phyloP scores from a whole-genome alignment of 2,888 invertebrate species.

The Caenorhabditis drosophilae region DNA sequence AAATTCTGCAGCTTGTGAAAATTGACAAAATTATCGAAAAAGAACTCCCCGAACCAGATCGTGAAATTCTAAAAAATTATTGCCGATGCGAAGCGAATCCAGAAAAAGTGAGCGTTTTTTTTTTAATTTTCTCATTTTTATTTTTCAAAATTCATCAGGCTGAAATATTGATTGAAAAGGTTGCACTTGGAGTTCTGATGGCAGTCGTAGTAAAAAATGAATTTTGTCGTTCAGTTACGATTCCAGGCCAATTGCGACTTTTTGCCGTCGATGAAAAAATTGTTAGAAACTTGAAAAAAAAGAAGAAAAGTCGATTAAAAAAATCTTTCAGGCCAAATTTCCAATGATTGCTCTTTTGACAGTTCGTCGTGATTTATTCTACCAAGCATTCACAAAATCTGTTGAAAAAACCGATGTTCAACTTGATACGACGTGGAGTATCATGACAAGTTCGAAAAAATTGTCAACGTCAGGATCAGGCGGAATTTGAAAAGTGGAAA shows the following conservation, averaged over 20 bases:
- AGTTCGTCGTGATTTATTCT: constrained; percentile 22
- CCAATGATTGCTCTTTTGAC: constrained; percentile 28
- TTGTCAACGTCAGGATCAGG: too few species aligned
- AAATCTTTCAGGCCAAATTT: constrained; percentile 12
- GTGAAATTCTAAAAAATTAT: constrained; percentile 15
- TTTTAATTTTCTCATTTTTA: neutral
- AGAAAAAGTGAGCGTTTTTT: constrained; percentile 8
- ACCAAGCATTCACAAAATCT: constrained; percentile 12
- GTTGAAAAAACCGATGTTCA: neutral
- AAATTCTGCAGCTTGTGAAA: constrained; percentile 23
- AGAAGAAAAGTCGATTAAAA: neutral
- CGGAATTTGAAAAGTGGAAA: too few species aligned
- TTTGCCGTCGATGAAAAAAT: constrained; percentile 32
- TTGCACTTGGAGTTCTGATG: constrained; percentile 5
- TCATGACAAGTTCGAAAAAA: too few species aligned
- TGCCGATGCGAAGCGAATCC: constrained; percentile 27
- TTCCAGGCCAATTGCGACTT: constrained; percentile 24
- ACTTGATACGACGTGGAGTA: too few species aligned
- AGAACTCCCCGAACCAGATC: constrained; percentile 17
- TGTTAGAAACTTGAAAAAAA: neutral
- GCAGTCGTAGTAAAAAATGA: constrained; percentile 20
- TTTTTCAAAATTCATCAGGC: constrained; percentile 1
- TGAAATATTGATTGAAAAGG: constrained; percentile 13
- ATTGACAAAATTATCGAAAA: constrained; percentile 15
- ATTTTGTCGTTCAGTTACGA: constrained; percentile 3